Evolutionary conservation across 2,113 vertebrate species (phyloP), one percentile per base, ranked within the genome.

Genomic region (Eira barbara): DNA sequence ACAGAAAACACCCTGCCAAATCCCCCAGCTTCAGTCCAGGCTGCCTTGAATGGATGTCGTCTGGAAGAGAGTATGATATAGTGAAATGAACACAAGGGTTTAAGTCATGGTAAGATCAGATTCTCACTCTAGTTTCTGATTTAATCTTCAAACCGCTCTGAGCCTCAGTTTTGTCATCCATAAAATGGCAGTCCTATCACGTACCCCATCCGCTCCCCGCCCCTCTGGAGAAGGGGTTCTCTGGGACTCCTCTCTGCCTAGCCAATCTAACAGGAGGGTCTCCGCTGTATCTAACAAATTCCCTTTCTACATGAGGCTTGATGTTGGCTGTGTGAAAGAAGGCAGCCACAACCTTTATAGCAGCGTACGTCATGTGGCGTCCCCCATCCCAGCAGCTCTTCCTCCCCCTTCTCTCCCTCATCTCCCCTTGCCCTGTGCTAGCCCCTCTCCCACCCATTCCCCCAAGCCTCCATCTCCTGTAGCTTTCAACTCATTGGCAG

Each of bases 131-230:
- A 27, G 8, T 39, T 95, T 95, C 61, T 91, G 17, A 39, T 14
- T 36, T 91, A 59, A 92, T 61, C 81, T 73, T 71, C 36, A n/a
- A 87, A 57, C 20, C 34, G 4, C 57, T n/a, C 14, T 8, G 9
- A 93, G 31, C 27, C 61, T 93, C 89, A n/a, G 21, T 96, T 83
- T 95, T 47, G 79, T 87, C 90, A 73, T 84, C 94, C 86, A 29
- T 59, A 55, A 94, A 80, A n/a, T 36, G 17, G 71, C 80, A 96
- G 81, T 89, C 18, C 20, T 27, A 11, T 89, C 7, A 52, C 27
- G 5, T 55, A 31, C 4, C 3, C n/a, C 18, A 21, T 34, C 15
- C 4, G 9, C 5, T 7, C 52, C 69, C 31, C 14, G 1, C 2
- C 29, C 45, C 42, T 93, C 76, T 45, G 61, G 49, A 55, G 39